These are phyloP conservation scores for Nomada flava DNA, from an alignment of 2,888 invertebrate species.

Conservation along the genomic window DNA sequence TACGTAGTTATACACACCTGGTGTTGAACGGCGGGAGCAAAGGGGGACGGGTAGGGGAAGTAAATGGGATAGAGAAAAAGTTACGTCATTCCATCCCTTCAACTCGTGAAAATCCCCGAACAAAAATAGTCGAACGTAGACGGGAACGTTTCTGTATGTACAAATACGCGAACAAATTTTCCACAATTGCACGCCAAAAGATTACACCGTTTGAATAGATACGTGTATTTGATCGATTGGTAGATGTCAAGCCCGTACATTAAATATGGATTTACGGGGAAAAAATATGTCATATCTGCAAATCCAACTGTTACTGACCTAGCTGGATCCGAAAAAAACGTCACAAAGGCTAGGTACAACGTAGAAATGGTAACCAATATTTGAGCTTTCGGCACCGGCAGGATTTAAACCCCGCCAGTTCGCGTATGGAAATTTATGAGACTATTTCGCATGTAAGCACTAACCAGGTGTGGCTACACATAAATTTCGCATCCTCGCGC, in stretches of 20 bases:
- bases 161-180: constrained; percentile 1
- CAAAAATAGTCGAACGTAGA: constrained; percentile 30
- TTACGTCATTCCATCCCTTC: constrained; percentile 73
- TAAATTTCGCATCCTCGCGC: constrained; percentile 83
- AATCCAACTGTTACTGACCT: background rate
- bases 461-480: constrained; percentile 84
- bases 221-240: background rate
- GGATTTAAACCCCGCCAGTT: constrained; percentile 76
- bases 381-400: constrained; percentile 76
- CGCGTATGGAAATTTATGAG: constrained; percentile 83
- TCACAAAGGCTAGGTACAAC: constrained; percentile 50
- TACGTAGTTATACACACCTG: constrained; percentile 69
- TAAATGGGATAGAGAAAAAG: constrained; percentile 58
- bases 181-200: too few relatives aligned
- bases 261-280: too few relatives aligned
- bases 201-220: too few relatives aligned
- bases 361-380: constrained; percentile 74
- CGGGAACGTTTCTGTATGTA: constrained; percentile 23
- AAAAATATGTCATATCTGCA: too few relatives aligned
- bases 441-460: constrained; percentile 83
- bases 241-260: background rate
- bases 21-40: constrained; percentile 44
- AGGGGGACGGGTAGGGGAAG: constrained; percentile 7
- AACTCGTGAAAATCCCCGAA: constrained; percentile 35
- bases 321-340: constrained; percentile 32